These are phyloP conservation scores for Cataglyphis albicans DNA, from an alignment of 2,888 invertebrate genomes.

Conservation along the genomic window DNA sequence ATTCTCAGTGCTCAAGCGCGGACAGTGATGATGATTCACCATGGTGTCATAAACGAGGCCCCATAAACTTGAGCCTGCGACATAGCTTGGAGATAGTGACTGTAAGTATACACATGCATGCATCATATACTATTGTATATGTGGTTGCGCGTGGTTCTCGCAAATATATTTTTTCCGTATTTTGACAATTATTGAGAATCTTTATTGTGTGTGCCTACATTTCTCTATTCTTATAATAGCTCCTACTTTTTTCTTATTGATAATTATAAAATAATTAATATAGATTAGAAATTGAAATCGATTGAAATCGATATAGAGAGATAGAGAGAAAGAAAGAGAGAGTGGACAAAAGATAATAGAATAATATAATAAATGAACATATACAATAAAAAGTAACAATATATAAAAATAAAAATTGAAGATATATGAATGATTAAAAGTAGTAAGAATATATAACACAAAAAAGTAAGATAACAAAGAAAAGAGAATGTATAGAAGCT, in stretches of 20 bases:
- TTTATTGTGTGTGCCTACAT: background rate
- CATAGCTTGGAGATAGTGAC: background rate
- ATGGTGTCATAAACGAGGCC: slow-evolving; percentile 42
- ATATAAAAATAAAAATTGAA: background rate
- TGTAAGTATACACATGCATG: background rate
- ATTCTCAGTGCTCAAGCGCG: slow-evolving; percentile 21
- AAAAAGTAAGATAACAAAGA: background rate
- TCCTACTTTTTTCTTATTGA: background rate
- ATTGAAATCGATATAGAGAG: background rate
- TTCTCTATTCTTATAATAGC: background rate
- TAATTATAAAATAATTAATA: background rate
- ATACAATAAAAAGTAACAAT: background rate
- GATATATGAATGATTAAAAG: background rate
- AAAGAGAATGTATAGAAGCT: background rate
- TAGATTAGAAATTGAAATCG: background rate
- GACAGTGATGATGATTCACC: slow-evolving; percentile 44
- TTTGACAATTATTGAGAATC: background rate
- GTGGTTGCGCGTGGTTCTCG: background rate
- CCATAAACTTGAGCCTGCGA: slow-evolving; percentile 38
- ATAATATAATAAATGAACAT: background rate
- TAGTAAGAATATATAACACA: background rate
- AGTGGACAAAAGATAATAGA: background rate
- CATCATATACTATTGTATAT: slow-evolving; percentile 3
- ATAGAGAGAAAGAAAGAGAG: background rate
- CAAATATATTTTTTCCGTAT: background rate